phyloP scores from a whole-genome alignment of 2,888 invertebrate genomes.

The Conistra vaccinii region DNA sequence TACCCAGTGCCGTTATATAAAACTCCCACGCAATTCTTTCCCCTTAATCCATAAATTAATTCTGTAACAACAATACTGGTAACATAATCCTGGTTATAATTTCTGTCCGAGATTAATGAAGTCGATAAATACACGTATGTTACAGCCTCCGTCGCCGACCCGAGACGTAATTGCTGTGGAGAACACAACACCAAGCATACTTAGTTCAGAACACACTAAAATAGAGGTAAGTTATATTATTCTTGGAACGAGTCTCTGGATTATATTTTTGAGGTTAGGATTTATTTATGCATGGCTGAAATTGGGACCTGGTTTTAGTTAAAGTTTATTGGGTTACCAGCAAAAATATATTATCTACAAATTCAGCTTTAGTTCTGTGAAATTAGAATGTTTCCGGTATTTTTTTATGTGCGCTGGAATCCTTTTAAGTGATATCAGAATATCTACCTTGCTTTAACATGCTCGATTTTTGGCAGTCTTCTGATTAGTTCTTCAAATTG shows the following conservation, averaged over 20 bases:
- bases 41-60: conserved; percentile 25
- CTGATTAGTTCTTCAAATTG: not conserved
- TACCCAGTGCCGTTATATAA: not conserved
- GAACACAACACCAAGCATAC: conserved; percentile 56
- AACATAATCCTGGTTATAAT: conserved; percentile 51
- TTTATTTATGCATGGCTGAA: conserved; percentile 20
- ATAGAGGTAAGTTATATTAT: conserved; percentile 60
- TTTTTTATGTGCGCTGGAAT: not conserved
- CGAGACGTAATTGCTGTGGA: conserved; percentile 58
- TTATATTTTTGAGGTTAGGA: conserved; percentile 21
- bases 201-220: conserved; percentile 47
- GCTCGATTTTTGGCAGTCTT: not conserved
- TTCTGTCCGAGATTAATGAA: conserved; percentile 52
- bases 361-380: not conserved
- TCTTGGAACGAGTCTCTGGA: conserved; percentile 37
- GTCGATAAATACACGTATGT: conserved; percentile 62
- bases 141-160: conserved; percentile 68
- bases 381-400: not conserved
- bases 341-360: not conserved
- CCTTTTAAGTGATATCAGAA: not conserved
- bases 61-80: conserved; percentile 3
- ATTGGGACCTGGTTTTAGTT: not conserved
- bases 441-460: not conserved
- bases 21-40: conserved; percentile 17
- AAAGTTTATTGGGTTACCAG: not conserved